Evolutionary conservation across 1,140 invertebrate species (phyloP), one percentile per base, ranked within the genome.

Genomic region (Nebria ingens): DNA sequence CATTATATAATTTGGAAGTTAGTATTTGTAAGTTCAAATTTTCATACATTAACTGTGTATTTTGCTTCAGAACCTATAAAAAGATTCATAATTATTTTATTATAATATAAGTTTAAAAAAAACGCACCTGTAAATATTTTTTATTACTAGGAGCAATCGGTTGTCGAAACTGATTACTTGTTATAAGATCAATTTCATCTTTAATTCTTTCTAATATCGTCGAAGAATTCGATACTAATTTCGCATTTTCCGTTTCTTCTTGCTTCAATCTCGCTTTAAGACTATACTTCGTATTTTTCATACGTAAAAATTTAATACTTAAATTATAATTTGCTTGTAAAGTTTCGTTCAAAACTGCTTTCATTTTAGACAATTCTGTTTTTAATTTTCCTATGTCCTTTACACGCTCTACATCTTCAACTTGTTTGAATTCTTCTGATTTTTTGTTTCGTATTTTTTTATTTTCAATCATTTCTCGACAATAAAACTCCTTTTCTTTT

Each of bases 301-400:
- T 70, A 21, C 67, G 61, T 23, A 70, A 60, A 62, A 69, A 70
- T 52, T 69, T 70, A n/a, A 70, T 64, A 51, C 67, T 68, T 54
- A 70, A 58, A 62, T 70, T 70, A 56, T 69, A 70, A 60, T 70
- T 70, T 0, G 68, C 67, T 54, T 68, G 63, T n/a, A 70, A 57
- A 12, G 68, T 68, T 50, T 70, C 62, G 22, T 65, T 67, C n/a
- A 70, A 51, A 11, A 59, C 64, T 19, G 58, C 58, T 52, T 68
- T 65, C 42, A 68, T 53, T 52, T 67, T 64, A n/a, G 53, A 23
- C 12, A 67, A 53, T 56, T 68, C 66, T 20, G 57, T 62, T 54
- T 62, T 59, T 9, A 45, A 17, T 12, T 12, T 45, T 23, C 56
- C 56, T 19, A 63, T 54, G 15, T 60, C 53, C 6, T 51, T 53